Percentiles rank a stretch among this genome's conserved stretches.
These are phyloP conservation scores for Theristicus caerulescens DNA, from an alignment of 2,113 vertebrate species.

Conservation along the genomic window DNA sequence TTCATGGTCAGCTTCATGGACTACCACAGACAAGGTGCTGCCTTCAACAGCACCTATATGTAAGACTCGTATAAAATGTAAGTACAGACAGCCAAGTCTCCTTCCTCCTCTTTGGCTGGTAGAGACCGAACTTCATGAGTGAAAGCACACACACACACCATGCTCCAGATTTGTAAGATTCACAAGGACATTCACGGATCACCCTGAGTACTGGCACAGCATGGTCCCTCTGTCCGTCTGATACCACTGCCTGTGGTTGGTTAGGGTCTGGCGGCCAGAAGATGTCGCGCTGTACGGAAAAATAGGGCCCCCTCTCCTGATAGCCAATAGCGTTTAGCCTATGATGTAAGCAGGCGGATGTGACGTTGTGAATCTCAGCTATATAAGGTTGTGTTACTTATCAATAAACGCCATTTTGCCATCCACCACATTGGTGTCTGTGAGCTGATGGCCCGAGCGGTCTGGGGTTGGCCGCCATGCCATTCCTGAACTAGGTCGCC, in stretches of 20 bases:
- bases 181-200: not conserved
- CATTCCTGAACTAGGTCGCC: too few relatives aligned
- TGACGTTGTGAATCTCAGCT: too few relatives aligned
- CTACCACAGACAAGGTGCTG: not conserved
- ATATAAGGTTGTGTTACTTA: too few relatives aligned
- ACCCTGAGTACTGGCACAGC: not conserved
- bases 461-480: too few relatives aligned
- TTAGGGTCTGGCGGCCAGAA: too few relatives aligned
- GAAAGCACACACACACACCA: not conserved
- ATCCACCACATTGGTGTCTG: too few relatives aligned
- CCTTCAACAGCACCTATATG: not conserved
- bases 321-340: too few relatives aligned
- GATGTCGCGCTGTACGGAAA: too few relatives aligned
- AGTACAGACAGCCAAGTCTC: not conserved
- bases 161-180: not conserved
- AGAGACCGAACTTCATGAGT: not conserved
- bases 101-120: not conserved
- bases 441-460: too few relatives aligned
- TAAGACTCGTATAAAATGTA: fast-evolving
- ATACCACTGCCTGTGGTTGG: not conserved
- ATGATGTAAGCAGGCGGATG: too few relatives aligned
- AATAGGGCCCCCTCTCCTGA: too few relatives aligned
- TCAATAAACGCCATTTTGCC: too few relatives aligned
- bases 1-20: not conserved
- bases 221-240: not conserved